Base-by-base conservation (phyloP, 1,140 invertebrate species). In the Chrysoperla carnea region DNA sequence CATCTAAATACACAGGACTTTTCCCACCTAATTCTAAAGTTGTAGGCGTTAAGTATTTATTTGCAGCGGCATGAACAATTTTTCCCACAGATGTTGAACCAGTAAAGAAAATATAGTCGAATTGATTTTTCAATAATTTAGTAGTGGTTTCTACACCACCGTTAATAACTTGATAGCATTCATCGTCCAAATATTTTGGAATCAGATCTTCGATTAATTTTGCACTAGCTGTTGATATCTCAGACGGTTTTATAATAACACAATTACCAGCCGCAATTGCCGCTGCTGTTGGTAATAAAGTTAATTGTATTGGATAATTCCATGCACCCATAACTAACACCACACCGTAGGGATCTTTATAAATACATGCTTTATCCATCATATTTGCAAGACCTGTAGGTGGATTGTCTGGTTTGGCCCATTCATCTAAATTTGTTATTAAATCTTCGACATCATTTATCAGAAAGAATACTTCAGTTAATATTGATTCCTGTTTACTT, bases 41-140 rank as follows among this genome's bases (percentile, higher is more conserved):
- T 4, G 84, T 80, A n/a, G 95, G 95, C 0, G 94, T 99, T 12
- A 99, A 67, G 64, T 84, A 60, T 59, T 94, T 84, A 49, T 84
- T 84, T 1, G 93, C 89, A 5, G 92, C 90, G 43, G 76, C 71
- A 57, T 90, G 81, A 4, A 99, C 71, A 43, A 95, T 82, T 64
- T 78, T 83, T 12, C 88, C 93, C 14, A 97, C 82, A 38, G 58
- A 59, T 1, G 81, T 76, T 29, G 85, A 88, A 1, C 95, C 95
- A 1, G 95, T 99, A 58, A 89, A 99, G 66, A 99, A 93, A 48
- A 99, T 97, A 56, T 95, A 90, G 66, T 99, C 95, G 60, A 94
- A 99, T 55, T 74, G 75, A 56, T 94, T 72, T 48, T 89, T 83
- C 6, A 98, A 64, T 7, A 99, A 56, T 52, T 83, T 78, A 2